These are phyloP conservation scores for Dolichoris vasculosae DNA, from an alignment of 1,140 invertebrate species.

Conservation along the genomic window DNA sequence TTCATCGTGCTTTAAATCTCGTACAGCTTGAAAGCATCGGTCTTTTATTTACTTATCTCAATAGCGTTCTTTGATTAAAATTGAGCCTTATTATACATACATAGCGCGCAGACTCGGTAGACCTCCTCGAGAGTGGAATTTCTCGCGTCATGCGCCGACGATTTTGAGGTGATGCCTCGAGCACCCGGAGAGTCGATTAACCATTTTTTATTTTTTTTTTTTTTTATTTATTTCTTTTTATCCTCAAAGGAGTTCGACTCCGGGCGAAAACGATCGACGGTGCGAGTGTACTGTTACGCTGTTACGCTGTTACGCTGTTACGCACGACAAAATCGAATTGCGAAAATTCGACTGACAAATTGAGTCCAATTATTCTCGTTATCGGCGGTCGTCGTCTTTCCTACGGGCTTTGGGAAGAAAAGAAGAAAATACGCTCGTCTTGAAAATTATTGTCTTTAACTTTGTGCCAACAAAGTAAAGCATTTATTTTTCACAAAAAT, in stretches of 20 bases:
- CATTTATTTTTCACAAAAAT: not conserved
- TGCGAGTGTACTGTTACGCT: not conserved
- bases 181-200: not conserved
- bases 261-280: not conserved
- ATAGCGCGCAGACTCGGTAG: not conserved
- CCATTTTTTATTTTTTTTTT: not conserved
- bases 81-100: not conserved
- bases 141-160: not conserved
- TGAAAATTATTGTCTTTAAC: not conserved
- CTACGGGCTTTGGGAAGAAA: too few relatives aligned
- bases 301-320: too few relatives aligned
- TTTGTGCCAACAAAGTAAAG: not conserved
- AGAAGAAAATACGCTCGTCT: not conserved
- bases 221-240: too few relatives aligned
- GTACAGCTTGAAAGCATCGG: not conserved
- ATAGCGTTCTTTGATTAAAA: not conserved
- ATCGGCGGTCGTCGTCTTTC: not conserved
- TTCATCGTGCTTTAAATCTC: not conserved
- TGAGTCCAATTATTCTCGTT: not conserved
- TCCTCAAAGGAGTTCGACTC: not conserved
- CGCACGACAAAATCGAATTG: not conserved
- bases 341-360: not conserved
- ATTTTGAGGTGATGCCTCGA: slow-evolving; percentile 3
- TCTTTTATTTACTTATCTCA: not conserved
- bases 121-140: not conserved